Evolutionary conservation across 2,797 vertebrate genomes (phyloP).

Genomic region (Amniataba percoides): DNA sequence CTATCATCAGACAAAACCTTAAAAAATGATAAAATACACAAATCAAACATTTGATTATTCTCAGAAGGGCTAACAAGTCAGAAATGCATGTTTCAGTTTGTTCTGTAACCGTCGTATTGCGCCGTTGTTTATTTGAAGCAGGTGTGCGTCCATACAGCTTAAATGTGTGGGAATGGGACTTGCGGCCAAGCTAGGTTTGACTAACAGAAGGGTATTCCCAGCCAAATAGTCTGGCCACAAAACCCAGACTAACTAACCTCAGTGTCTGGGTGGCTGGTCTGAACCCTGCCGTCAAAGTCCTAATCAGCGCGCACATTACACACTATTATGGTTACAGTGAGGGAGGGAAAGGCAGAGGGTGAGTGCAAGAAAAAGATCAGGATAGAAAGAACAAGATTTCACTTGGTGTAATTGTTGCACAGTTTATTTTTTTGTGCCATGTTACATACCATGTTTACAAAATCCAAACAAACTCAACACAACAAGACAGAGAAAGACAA

Average conservation of each 20-base stretch:
- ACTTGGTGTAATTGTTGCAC: constrained; percentile 3
- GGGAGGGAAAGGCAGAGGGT: constrained; percentile 24
- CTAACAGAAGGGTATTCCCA: constrained; percentile 72
- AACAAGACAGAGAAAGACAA: constrained; percentile 1
- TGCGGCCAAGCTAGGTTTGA: constrained; percentile 64
- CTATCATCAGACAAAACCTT: constrained; percentile 11
- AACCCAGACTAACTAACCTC: constrained; percentile 80
- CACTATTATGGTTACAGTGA: constrained; percentile 70
- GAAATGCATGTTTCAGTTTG: constrained; percentile 38
- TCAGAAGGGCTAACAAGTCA: constrained; percentile 12
- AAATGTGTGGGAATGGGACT: constrained; percentile 66
- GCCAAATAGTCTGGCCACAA: constrained; percentile 82
- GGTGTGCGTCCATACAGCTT: constrained; percentile 50
- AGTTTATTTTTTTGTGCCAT: neutral
- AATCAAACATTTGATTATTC: neutral
- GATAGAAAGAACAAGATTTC: constrained; percentile 1
- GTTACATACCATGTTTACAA: neutral
- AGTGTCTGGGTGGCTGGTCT: constrained; percentile 81
- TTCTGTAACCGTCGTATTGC: constrained; percentile 15
- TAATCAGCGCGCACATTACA: constrained; percentile 79
- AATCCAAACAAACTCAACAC: neutral
- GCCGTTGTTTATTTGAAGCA: constrained; percentile 52
- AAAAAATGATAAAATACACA: neutral
- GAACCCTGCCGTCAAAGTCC: constrained; percentile 71
- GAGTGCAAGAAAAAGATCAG: neutral